These are phyloP conservation scores for Nomada ruficornis DNA, from an alignment of 2,888 invertebrate species.

Conservation along the genomic window DNA sequence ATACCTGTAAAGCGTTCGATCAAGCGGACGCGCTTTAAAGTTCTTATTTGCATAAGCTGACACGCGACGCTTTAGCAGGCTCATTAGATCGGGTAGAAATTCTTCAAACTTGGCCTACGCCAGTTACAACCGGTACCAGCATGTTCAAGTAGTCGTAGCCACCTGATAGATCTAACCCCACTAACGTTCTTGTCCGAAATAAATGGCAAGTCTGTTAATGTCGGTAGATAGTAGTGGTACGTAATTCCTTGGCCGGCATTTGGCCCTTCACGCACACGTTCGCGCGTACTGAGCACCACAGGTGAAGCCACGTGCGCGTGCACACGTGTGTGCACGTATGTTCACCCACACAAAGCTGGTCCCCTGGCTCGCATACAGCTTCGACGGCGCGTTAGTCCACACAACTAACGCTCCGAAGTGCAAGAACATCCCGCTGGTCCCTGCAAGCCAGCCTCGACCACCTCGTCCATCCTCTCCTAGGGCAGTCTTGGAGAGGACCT, in stretches of 20 bases:
- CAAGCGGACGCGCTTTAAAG: conserved; percentile 18
- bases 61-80: conserved; percentile 18
- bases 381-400: conserved; percentile 59
- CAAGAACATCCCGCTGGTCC: conserved; percentile 76
- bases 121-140: neutral
- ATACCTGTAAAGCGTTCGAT: neutral
- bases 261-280: conserved; percentile 53
- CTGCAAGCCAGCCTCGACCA: conserved; percentile 67
- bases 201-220: conserved; percentile 68
- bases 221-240: conserved; percentile 61
- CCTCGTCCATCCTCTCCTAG: conserved; percentile 71
- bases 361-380: conserved; percentile 68
- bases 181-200: conserved; percentile 74
- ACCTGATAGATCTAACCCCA: conserved; percentile 71
- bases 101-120: neutral
- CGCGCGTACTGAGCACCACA: conserved; percentile 26
- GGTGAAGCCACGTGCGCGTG: conserved; percentile 48
- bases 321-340: conserved; percentile 47
- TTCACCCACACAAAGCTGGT: conserved; percentile 59
- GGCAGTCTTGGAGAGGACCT: conserved; percentile 73
- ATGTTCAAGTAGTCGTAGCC: conserved; percentile 63
- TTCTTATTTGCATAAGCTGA: conserved; percentile 26
- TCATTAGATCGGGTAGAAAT: neutral
- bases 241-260: conserved; percentile 75
- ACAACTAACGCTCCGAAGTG: conserved; percentile 75